These are phyloP conservation scores for Agrochola macilenta DNA, from an alignment of 2,888 invertebrate genomes.

Conservation along the genomic window DNA sequence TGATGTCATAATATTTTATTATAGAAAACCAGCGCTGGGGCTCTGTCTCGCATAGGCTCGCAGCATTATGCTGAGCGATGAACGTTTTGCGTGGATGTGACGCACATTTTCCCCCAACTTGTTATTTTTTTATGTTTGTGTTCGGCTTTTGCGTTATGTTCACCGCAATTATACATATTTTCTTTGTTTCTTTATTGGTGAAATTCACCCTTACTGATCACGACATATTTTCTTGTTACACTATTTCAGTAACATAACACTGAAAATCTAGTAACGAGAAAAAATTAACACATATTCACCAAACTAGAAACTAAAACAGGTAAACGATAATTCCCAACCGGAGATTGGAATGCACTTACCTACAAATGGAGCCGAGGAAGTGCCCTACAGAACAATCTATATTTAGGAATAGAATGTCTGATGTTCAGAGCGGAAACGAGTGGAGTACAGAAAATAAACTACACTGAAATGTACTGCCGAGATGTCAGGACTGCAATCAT, in stretches of 20 bases:
- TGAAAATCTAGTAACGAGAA: background rate
- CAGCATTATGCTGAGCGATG: background rate
- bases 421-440: slow-evolving; percentile 49
- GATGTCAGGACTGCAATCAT: slow-evolving; percentile 39
- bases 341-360: slow-evolving; percentile 56
- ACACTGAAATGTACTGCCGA: slow-evolving; percentile 24
- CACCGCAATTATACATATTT: too few species aligned
- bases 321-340: slow-evolving; percentile 34
- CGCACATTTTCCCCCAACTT: too few species aligned
- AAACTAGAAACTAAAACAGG: slow-evolving; percentile 28
- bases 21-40: background rate
- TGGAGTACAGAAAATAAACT: slow-evolving; percentile 54
- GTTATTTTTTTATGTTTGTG: too few species aligned
- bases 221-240: too few species aligned
- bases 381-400: slow-evolving; percentile 38
- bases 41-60: background rate
- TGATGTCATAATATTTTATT: too few species aligned
- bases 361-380: slow-evolving; percentile 25
- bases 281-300: background rate
- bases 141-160: too few species aligned
- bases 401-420: slow-evolving; percentile 51
- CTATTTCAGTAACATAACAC: background rate
- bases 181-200: too few species aligned
- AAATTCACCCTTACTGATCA: too few species aligned
- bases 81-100: too few species aligned